A percentile compares a stretch with the other conserved stretches of the same genome.
phyloP scores from a whole-genome alignment of 2,113 vertebrate genomes.

The Odocoileus virginianus region DNA sequence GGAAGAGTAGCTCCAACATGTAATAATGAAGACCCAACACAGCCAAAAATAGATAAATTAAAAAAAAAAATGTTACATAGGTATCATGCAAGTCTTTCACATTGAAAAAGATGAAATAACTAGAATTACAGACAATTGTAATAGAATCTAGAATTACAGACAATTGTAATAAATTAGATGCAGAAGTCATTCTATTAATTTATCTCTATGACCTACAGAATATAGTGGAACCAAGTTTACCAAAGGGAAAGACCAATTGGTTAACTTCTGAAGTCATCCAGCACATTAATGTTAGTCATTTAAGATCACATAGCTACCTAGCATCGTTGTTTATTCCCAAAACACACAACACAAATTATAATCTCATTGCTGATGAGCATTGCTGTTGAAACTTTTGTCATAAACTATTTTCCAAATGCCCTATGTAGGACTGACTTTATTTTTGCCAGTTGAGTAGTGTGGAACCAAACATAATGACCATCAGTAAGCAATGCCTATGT shows the following conservation, averaged over 20 bases:
- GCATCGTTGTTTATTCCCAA: background rate
- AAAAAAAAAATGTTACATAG: background rate
- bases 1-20: background rate
- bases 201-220: background rate
- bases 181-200: background rate
- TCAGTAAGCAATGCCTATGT: background rate
- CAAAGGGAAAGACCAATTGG: background rate
- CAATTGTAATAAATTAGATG: background rate
- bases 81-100: background rate
- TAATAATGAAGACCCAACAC: background rate
- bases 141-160: background rate
- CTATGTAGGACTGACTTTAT: background rate
- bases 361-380: background rate
- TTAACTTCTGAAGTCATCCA: background rate
- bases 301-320: background rate
- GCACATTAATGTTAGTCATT: background rate
- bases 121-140: background rate
- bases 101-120: background rate
- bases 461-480: background rate
- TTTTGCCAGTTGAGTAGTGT: background rate
- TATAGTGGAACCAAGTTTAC: background rate
- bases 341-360: background rate
- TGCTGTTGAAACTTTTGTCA: background rate
- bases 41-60: background rate
- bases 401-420: background rate